A percentile compares a stretch with the other conserved stretches of the same genome.
These are phyloP conservation scores for Helicoverpa zea DNA, from an alignment of 1,140 invertebrate genomes.

Conservation along the genomic window DNA sequence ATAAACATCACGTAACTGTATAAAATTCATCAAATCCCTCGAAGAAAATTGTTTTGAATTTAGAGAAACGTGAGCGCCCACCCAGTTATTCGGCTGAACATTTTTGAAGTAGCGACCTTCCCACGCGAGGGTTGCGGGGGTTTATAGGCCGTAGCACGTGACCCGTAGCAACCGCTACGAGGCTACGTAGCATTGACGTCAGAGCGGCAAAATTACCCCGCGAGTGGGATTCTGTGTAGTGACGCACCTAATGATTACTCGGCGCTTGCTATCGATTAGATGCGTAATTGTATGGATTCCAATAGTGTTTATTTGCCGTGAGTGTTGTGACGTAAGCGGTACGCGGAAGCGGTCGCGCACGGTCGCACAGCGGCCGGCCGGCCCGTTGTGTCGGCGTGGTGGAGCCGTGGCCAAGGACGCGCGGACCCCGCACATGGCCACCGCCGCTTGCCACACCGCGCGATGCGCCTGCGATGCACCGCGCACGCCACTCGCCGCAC, in stretches of 20 bases:
- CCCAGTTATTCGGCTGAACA: constrained; percentile 48
- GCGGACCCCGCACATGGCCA: constrained; percentile 61
- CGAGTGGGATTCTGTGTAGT: constrained; percentile 32
- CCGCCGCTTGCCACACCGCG: constrained; percentile 61
- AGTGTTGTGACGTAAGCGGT: constrained; percentile 61
- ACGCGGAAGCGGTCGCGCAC: constrained; percentile 77
- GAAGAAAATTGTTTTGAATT: constrained; percentile 55
- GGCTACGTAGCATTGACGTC: constrained; percentile 66
- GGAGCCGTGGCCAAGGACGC: constrained; percentile 75
- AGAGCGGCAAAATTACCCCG: constrained; percentile 53
- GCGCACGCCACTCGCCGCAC: constrained; percentile 25
- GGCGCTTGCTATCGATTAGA: constrained; percentile 54
- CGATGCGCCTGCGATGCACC: constrained; percentile 56
- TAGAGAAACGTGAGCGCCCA: constrained; percentile 56
- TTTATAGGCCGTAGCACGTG: constrained; percentile 53
- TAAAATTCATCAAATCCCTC: constrained; percentile 50
- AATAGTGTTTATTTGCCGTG: constrained; percentile 43
- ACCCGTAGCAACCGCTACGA: constrained; percentile 60
- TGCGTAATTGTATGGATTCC: constrained; percentile 48
- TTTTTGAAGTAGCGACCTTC: constrained; percentile 56
- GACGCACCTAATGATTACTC: constrained; percentile 53
- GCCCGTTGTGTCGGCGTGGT: constrained; percentile 60
- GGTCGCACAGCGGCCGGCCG: constrained; percentile 58
- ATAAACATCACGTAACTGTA: constrained; percentile 51
- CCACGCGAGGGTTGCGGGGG: constrained; percentile 58